Base-by-base conservation (phyloP, 2,113 vertebrate species). In the Psephotus haematonotus region DNA sequence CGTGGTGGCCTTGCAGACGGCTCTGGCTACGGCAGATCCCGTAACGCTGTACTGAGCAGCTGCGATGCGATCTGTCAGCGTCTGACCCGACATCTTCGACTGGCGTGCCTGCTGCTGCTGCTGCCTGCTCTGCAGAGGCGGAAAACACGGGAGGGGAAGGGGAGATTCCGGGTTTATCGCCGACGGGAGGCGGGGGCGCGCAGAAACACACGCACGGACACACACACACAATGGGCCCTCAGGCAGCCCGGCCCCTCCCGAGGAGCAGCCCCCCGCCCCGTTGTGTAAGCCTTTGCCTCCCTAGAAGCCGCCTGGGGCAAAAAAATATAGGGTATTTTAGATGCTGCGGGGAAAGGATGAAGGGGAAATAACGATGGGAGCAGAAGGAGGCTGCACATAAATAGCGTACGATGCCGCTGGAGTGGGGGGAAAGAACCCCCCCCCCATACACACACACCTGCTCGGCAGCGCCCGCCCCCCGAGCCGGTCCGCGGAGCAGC, bases 1-100 rank as follows among this genome's bases (percentile, higher is more conserved):
- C 96, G 99, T 99, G 98, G 99, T 99, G 92, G 99, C 99, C 98
- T 99, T 99, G 98, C 99, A 99, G 96, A 99, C 99, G 47, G 99
- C 99, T 84, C 99, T 98, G 82, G 99, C 99, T 83, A 99, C 99
- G 82, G 99, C 99, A 19, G 99, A 99, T 97, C 99, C 99, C 77
- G 99, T 99, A 93, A 99, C 99, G 97, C 99, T 99, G 98, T 99
- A 99, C 97, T 99, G 99, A 97, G 99, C 99, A 95, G 99, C 99
- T 93, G 99, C 99, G 97, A 99, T 99, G 98, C 99, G 99, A 98
- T 99, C 99, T 90, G 99, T 99, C 97, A 99, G 99, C 97, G 99
- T 99, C 95, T 99, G 99, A 96, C 99, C 99, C 98, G 99, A 99
- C 99, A 99, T 99, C 98, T 99, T 99, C 98, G 95, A 82, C 96